Conservation (phyloP, 92 coral and sea anemone species). For the Montipora capitata region DNA sequence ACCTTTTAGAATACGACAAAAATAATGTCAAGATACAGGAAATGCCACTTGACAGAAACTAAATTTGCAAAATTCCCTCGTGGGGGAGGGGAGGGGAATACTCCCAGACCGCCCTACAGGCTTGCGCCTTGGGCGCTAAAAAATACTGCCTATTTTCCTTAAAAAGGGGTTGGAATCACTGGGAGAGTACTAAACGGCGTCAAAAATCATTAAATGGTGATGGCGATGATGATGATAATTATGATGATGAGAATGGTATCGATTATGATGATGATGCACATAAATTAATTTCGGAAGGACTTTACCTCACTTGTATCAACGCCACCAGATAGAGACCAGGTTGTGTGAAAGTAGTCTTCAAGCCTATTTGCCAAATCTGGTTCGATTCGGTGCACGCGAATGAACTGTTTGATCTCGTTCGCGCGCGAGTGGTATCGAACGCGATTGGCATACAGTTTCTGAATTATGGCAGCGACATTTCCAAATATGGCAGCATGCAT, state of each 20-base stretch:
- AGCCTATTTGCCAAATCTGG: conserved; percentile 85
- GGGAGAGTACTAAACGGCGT: too few relatives aligned
- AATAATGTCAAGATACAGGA: too few relatives aligned
- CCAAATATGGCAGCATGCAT: conserved; percentile 98
- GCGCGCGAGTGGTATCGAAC: conserved; percentile 93
- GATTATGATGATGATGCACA: neutral
- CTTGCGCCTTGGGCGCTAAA: too few relatives aligned
- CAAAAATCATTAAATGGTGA: neutral
- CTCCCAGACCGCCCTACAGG: too few relatives aligned
- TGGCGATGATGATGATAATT: neutral
- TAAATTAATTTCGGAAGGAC: neutral
- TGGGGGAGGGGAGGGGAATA: too few relatives aligned
- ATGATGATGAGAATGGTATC: neutral
- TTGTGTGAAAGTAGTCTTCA: conserved; percentile 93
- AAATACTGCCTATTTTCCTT: too few relatives aligned
- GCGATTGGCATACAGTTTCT: conserved; percentile 91
- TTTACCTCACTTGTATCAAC: conserved; percentile 92
- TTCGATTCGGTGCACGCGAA: conserved; percentile 91
- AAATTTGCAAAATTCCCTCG: too few relatives aligned
- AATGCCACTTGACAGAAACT: too few relatives aligned
- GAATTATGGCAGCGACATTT: conserved; percentile 95
- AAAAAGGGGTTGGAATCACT: too few relatives aligned
- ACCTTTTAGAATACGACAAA: too few relatives aligned
- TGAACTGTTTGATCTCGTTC: conserved; percentile 93
- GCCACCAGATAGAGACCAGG: conserved; percentile 94